Percentiles rank a stretch among this genome's conserved stretches.
Conservation (phyloP, 2,888 invertebrate species). For the Melinopterus prodromus region DNA sequence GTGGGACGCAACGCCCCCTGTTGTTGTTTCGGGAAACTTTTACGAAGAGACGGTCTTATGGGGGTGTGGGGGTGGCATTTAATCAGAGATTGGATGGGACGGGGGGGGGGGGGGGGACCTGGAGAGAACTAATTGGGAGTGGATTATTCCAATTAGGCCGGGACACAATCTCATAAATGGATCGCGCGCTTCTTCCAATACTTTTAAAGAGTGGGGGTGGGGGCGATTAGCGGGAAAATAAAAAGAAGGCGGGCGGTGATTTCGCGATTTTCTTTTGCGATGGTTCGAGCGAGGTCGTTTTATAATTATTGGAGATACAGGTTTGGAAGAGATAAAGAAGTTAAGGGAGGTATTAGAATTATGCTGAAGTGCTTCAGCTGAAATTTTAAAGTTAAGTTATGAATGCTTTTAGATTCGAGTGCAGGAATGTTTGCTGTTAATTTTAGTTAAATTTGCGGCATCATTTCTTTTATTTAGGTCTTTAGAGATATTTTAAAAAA, state of each 20-base stretch:
- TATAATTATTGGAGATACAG: neutral
- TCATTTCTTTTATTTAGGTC: no score
- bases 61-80: neutral
- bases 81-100: neutral
- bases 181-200: neutral
- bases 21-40: neutral
- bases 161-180: slow-evolving; percentile 4
- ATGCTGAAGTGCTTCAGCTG: no score
- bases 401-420: no score
- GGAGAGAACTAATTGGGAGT: slow-evolving; percentile 1
- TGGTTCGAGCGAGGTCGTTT: neutral
- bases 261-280: neutral
- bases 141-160: neutral
- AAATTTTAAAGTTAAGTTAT: no score
- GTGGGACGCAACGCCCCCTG: neutral
- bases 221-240: neutral
- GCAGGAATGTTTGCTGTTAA: no score
- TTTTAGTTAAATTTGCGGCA: no score
- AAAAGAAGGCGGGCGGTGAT: neutral
- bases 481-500: no score
- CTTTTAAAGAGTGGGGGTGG: neutral
- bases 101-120: neutral
- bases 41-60: neutral
- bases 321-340: neutral
- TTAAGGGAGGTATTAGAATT: no score